Base-by-base conservation (phyloP, 2,113 vertebrate genomes). In the Neofelis nebulosa region DNA sequence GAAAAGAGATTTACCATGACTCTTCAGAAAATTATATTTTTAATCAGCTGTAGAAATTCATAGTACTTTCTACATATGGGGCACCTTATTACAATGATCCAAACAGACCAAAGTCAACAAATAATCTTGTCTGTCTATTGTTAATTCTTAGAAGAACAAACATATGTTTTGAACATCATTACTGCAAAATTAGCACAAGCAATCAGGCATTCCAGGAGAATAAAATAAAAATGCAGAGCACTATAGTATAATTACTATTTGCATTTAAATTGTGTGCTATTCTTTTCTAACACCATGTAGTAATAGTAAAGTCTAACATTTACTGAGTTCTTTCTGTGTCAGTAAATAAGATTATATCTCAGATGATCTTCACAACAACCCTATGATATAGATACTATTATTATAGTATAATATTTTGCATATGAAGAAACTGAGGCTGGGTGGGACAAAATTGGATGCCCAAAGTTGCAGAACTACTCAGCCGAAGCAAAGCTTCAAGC, bases 11-110 rank as follows among this genome's bases (percentile, higher is more conserved):
- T 98, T 97, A 98, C 76, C 92, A 97, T 83, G 94, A 97, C 97
- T 97, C 78, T 98, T 97, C 94, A 66, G 91, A 97, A 98, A 98
- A 98, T 98, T 97, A 97, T 98, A 97, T 95, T 97, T 97, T 98
- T 98, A 98, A 97, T 98, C 97, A 97, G 98, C 96, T 96, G 82
- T 95, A 97, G 97, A 97, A 97, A 98, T 97, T 97, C 97, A 97
- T 89, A 91, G 97, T 86, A 68, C 86, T 96, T 98, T 95, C 90
- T 97, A 91, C 90, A 96, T 95, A 86, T 91, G 73, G 95, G 63
- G 52, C 14, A 71, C 55, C 89, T 97, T 97, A 95, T 97, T 95
- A 85, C 66, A 97, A 89, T 95, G 96, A 97, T 96, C 92, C 94
- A 97, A 96, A 57, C 92, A 92, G 66, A 85, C 57, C 82, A 41